These are phyloP conservation scores for Netelia virgata DNA, from an alignment of 2,888 invertebrate species.

Conservation along the genomic window DNA sequence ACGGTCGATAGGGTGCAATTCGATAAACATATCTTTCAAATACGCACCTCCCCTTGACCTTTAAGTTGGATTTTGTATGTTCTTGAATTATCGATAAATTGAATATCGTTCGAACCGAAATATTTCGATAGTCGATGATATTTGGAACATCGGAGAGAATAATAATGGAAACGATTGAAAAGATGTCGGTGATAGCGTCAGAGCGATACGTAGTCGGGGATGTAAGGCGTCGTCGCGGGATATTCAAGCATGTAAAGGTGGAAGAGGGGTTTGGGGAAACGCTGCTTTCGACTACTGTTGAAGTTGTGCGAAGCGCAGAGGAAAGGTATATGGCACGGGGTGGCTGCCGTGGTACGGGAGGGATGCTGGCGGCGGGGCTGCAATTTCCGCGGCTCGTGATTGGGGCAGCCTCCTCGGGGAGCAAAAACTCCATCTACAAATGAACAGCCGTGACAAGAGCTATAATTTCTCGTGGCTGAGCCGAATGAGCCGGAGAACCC, in stretches of 20 bases:
- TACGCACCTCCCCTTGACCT: too few relatives aligned
- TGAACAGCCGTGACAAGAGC: conserved; percentile 90
- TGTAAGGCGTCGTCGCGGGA: conserved; percentile 73
- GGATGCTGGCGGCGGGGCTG: conserved; percentile 81
- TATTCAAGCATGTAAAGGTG: conserved; percentile 58
- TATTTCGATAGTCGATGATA: conserved; percentile 69
- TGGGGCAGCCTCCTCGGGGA: conserved; percentile 88
- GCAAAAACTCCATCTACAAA: conserved; percentile 90
- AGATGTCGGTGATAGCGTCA: conserved; percentile 72
- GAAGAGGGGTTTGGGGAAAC: conserved; percentile 67
- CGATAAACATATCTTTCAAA: too few relatives aligned
- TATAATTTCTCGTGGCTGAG: conserved; percentile 87
- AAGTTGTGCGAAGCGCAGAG: conserved; percentile 49
- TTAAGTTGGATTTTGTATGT: too few relatives aligned
- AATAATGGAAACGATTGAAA: conserved; percentile 72
- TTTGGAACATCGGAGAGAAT: conserved; percentile 58
- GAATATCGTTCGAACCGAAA: background rate
- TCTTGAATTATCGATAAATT: background rate
- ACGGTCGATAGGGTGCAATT: too few relatives aligned
- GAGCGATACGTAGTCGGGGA: conserved; percentile 56
- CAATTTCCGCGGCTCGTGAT: conserved; percentile 90
- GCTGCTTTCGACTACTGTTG: conserved; percentile 61
- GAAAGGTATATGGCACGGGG: conserved; percentile 74
- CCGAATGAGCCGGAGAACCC: conserved; percentile 74
- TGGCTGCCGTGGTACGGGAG: conserved; percentile 73